Evolutionary conservation across 2,113 vertebrate genomes (phyloP), one percentile per base, ranked within the genome.

Genomic region (Cepphus grylle): DNA sequence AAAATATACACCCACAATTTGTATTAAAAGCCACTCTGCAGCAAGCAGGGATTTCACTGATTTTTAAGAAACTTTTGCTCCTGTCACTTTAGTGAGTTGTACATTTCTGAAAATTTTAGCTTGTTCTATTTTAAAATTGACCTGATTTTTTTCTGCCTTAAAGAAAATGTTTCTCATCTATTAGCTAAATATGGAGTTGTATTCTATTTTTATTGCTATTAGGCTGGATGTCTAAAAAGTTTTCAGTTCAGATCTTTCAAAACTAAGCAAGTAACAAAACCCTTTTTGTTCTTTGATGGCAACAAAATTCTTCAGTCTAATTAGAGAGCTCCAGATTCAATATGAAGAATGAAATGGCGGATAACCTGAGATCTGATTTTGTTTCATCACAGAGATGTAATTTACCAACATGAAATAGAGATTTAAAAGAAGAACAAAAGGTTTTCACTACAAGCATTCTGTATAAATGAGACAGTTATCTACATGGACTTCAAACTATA

Each of bases 361-460:
- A 80, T 32, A 94, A 92, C 50, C 52, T 76, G 56, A 87, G 95
- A 86, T 72, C 43, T 91, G 77, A 49, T 93, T 93, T 91, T 72
- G 9, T 87, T 96, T 96, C 78, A 65, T 94, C 65, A 50, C 34
- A 58, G 43, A 66, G 40, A 36, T 76, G 34, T 32, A 93, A 94
- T 94, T 93, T 87, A 85, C 69, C 49, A 82, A 89, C 86, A 95
- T 47, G 27, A 91, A 95, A 49, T 2, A 80, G 27, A 84, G 36
- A 73, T 82, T 91, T 69, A 50, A 96, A 91, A 61, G 71, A 92
- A 93, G 95, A 96, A 94, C 56, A 95, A 92, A 96, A 78, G 36
- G 9, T 76, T 94, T 93, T 95, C 56, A 61, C 30, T 76, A 34
- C 50, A 85, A 93, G 45, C 52, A 65, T 81, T 84, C 77, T 77